These are phyloP conservation scores for Henricia sp. DNA, from an alignment of 53 echinoderm and acorn worm species.

Conservation along the genomic window DNA sequence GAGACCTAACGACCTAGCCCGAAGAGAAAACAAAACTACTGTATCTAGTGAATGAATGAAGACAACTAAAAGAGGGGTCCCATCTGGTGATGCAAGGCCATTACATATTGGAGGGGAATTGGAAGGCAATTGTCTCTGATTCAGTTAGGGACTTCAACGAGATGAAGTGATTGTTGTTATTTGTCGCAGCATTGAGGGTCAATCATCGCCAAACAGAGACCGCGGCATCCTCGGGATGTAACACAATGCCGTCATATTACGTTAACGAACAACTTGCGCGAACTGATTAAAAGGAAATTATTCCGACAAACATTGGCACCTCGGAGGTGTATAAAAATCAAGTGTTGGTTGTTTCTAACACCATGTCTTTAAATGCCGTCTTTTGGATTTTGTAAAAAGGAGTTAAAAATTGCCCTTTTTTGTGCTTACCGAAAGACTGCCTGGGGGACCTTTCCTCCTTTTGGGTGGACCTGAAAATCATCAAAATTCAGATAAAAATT, in stretches of 20 bases:
- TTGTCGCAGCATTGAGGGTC: no score
- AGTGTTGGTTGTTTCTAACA: no score
- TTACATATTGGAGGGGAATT: conserved; percentile 35
- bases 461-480: conserved; percentile 64
- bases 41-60: not conserved
- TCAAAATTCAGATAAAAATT: conserved; percentile 25
- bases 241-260: no score
- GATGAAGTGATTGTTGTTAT: conserved; percentile 39
- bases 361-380: no score
- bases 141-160: conserved; percentile 12
- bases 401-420: not conserved
- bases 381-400: no score
- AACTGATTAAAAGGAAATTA: no score
- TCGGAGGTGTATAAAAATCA: no score
- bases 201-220: no score
- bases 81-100: conserved; percentile 52
- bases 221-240: no score
- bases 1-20: no score
- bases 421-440: conserved; percentile 68
- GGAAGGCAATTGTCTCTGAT: conserved; percentile 33
- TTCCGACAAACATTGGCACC: no score
- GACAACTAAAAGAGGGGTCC: conserved; percentile 20
- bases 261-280: no score
- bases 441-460: conserved; percentile 67
- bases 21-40: not conserved